A percentile compares a stretch with the other conserved stretches of the same genome.
Evolutionary conservation across 2,888 invertebrate genomes (phyloP).

Genomic region (Thymelicus sylvestris): DNA sequence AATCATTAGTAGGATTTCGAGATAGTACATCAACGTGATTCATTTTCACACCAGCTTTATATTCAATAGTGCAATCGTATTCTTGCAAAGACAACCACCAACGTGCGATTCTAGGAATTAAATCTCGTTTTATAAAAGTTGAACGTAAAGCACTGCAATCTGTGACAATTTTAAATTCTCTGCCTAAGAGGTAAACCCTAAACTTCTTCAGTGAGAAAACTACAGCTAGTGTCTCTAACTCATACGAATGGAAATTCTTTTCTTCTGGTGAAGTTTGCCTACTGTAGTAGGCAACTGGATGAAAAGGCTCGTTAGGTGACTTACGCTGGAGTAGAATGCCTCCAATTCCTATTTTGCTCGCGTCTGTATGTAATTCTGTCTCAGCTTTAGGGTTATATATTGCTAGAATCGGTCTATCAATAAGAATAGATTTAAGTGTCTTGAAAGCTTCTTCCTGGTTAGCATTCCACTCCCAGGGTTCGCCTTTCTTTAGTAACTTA

Average conservation of each 20-base stretch:
- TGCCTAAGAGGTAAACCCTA: constrained; percentile 9
- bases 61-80: constrained; percentile 10
- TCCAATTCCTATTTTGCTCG: constrained; percentile 2
- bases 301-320: constrained; percentile 29
- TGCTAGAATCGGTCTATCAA: too few species aligned
- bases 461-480: neutral
- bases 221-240: constrained; percentile 3
- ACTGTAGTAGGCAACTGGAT: neutral
- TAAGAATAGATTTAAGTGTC: neutral
- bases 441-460: neutral
- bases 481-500: neutral
- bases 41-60: neutral
- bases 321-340: neutral
- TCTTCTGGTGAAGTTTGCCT: neutral
- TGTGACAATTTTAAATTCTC: neutral
- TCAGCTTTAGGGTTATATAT: neutral
- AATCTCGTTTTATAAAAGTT: constrained; percentile 2
- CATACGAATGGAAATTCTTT: constrained; percentile 1
- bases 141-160: constrained; percentile 15
- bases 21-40: constrained; percentile 5
- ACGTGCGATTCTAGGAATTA: constrained; percentile 9
- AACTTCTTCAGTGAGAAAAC: neutral
- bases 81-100: constrained; percentile 9
- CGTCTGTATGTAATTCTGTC: neutral
- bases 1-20: neutral